phyloP scores from a whole-genome alignment of 2,888 invertebrate species.

The Meteorus cinctellus region DNA sequence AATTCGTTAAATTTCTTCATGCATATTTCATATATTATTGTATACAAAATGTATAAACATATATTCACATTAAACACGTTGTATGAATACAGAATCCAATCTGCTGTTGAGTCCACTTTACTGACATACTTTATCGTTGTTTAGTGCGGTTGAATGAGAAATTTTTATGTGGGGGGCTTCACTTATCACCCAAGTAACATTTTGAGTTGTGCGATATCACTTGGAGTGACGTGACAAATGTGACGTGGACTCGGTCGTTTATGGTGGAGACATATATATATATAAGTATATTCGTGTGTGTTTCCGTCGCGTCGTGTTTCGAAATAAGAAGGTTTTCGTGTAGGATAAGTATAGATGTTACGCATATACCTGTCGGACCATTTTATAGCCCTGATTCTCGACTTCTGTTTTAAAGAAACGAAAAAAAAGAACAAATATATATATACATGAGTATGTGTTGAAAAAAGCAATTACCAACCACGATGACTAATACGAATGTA shows the following conservation, averaged over 20 bases:
- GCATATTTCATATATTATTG: neutral
- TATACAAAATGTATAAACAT: neutral
- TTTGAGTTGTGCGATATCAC: conserved; percentile 8
- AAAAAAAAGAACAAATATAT: neutral
- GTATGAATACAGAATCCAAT: neutral
- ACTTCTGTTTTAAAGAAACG: neutral
- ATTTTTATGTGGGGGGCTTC: conserved; percentile 6
- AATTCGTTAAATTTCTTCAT: no score
- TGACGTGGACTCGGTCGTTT: conserved; percentile 43
- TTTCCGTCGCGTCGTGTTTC: neutral
- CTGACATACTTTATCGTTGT: conserved; percentile 11
- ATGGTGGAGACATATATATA: neutral
- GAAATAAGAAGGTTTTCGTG: conserved; percentile 9
- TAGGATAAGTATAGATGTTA: conserved; percentile 1
- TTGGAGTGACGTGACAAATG: conserved; percentile 61
- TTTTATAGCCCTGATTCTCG: conserved; percentile 20
- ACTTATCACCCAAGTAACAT: conserved; percentile 17
- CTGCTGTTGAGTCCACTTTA: neutral
- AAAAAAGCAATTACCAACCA: conserved; percentile 17
- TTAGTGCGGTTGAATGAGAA: conserved; percentile 12
- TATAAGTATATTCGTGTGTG: neutral
- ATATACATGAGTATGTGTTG: neutral
- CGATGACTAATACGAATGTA: conserved; percentile 7
- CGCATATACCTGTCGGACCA: conserved; percentile 2
- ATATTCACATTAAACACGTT: conserved; percentile 4